phyloP scores from a whole-genome alignment of 2,888 invertebrate species.

The Pollenia labialis region DNA sequence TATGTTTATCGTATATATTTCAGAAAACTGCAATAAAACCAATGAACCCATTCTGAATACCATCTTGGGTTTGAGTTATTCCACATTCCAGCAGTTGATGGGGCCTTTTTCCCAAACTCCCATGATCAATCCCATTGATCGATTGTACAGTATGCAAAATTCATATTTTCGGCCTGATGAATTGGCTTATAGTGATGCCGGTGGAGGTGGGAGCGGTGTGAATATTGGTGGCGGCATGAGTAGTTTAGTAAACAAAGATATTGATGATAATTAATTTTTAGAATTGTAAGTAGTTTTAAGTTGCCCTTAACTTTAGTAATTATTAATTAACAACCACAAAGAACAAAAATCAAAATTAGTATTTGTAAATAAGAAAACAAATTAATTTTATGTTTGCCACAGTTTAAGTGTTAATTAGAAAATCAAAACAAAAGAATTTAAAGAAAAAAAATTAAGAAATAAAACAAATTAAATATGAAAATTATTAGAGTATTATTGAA shows the following conservation, averaged over 20 bases:
- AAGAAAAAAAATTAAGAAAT: conserved; percentile 42
- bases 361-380: conserved; percentile 78
- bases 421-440: conserved; percentile 50
- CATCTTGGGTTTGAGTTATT: conserved; percentile 83
- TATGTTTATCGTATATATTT: background rate
- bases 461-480: conserved; percentile 37
- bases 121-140: conserved; percentile 87
- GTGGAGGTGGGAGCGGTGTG: conserved; percentile 48
- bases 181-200: conserved; percentile 81
- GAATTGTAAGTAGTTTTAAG: conserved; percentile 57
- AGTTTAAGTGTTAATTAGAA: conserved; percentile 74
- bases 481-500: background rate
- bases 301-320: conserved; percentile 51
- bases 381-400: conserved; percentile 74
- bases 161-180: conserved; percentile 87
- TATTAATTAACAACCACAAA: conserved; percentile 30
- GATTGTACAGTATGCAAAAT: conserved; percentile 87
- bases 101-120: conserved; percentile 84
- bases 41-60: conserved; percentile 83
- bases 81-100: conserved; percentile 84
- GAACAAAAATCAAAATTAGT: conserved; percentile 81
- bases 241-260: conserved; percentile 67
- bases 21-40: conserved; percentile 84
- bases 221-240: conserved; percentile 15
- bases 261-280: conserved; percentile 66